phyloP scores from a whole-genome alignment of 1,140 invertebrate genomes.

The Pogonus chalceus region DNA sequence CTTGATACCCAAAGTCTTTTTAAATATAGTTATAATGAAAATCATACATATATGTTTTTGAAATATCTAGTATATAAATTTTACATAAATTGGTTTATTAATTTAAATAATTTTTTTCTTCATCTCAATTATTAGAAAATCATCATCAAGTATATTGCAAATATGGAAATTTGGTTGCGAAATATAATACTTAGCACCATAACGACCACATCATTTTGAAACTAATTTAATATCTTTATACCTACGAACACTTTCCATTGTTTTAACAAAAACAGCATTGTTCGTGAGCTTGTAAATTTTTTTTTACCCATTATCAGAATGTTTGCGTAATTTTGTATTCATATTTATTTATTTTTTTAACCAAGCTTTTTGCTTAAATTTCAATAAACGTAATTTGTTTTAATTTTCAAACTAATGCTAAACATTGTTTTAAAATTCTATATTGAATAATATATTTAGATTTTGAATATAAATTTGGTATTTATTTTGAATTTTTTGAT shows the following conservation, averaged over 20 bases:
- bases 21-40: constrained; percentile 24
- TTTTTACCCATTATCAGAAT: constrained; percentile 33
- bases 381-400: constrained; percentile 28
- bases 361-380: constrained; percentile 32
- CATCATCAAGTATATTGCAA: constrained; percentile 25
- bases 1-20: constrained; percentile 13
- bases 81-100: constrained; percentile 37
- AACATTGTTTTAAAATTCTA: constrained; percentile 26
- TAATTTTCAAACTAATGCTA: constrained; percentile 28
- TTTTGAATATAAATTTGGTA: constrained; percentile 29
- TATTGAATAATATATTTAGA: constrained; percentile 34
- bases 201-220: constrained; percentile 19
- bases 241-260: constrained; percentile 35
- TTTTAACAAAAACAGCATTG: constrained; percentile 38
- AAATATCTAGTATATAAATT: constrained; percentile 33
- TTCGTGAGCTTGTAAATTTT: constrained; percentile 39
- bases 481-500: constrained; percentile 24
- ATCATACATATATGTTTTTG: constrained; percentile 22
- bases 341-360: constrained; percentile 33
- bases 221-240: constrained; percentile 30
- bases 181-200: constrained; percentile 23
- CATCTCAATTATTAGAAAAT: constrained; percentile 33
- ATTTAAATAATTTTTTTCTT: constrained; percentile 26
- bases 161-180: constrained; percentile 26
- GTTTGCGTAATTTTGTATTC: constrained; percentile 28